Evolutionary conservation across 2,113 vertebrate genomes (phyloP).

Genomic region (Elachura formosa): DNA sequence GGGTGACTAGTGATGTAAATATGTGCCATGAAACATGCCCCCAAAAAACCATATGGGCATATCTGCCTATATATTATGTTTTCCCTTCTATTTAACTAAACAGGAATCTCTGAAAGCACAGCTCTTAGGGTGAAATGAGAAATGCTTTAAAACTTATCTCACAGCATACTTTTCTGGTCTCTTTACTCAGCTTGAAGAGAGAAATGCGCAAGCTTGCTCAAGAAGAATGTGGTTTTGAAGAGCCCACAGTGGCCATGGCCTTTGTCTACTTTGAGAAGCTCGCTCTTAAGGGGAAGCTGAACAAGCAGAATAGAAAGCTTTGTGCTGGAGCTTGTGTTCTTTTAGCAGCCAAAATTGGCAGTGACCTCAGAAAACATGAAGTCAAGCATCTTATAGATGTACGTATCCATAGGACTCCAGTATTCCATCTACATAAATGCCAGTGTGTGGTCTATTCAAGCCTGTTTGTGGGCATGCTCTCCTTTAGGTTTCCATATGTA

Average conservation of each 20-base stretch:
- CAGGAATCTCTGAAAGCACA: neutral
- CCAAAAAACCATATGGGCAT: neutral
- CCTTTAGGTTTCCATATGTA: neutral
- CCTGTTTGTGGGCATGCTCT: neutral
- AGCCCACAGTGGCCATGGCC: constrained; percentile 95
- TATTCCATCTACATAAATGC: neutral
- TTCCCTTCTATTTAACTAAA: neutral
- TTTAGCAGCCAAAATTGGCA: constrained; percentile 94
- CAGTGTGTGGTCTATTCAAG: neutral
- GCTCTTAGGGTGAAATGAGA: neutral
- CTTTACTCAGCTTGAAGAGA: constrained; percentile 84
- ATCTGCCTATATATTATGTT: neutral
- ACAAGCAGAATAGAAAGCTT: constrained; percentile 98
- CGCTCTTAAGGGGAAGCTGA: constrained; percentile 93
- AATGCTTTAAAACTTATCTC: neutral
- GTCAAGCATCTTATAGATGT: constrained; percentile 97
- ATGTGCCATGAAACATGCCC: neutral
- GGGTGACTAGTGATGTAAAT: neutral
- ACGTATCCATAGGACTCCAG: constrained; percentile 55
- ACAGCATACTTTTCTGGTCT: neutral
- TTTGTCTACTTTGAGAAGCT: constrained; percentile 99
- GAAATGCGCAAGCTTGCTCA: constrained; percentile 94
- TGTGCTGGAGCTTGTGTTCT: constrained; percentile 95
- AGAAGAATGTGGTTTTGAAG: constrained; percentile 93
- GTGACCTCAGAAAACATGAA: constrained; percentile 95